These are phyloP conservation scores for Denticeps clupeoides DNA, from an alignment of 2,797 vertebrate genomes.

Conservation along the genomic window DNA sequence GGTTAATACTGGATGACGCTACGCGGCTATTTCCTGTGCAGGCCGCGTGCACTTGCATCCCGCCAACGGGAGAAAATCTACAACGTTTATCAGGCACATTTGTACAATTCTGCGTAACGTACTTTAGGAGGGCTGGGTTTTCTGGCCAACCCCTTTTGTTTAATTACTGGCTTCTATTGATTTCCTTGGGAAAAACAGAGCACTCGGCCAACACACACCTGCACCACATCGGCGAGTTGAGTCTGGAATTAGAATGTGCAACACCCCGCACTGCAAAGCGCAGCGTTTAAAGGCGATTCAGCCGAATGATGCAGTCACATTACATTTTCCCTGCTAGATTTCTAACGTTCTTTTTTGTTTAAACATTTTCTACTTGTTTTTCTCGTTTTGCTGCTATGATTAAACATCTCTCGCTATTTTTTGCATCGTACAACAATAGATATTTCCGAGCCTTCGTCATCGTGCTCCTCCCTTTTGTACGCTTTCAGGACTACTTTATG, in stretches of 20 bases:
- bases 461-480: too few species aligned
- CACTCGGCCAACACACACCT: slow-evolving; percentile 56
- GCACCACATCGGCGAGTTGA: slow-evolving; percentile 49
- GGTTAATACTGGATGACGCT: background rate
- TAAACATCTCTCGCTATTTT: too few species aligned
- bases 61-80: slow-evolving; percentile 34
- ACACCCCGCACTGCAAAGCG: slow-evolving; percentile 40
- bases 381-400: too few species aligned
- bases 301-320: slow-evolving; percentile 43
- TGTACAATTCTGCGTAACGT: slow-evolving; percentile 64
- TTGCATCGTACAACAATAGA: too few species aligned
- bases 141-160: slow-evolving; percentile 63
- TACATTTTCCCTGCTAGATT: slow-evolving; percentile 21
- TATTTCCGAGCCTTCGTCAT: too few species aligned
- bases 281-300: slow-evolving; percentile 51
- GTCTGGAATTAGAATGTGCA: slow-evolving; percentile 59
- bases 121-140: slow-evolving; percentile 55
- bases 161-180: slow-evolving; percentile 74
- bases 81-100: slow-evolving; percentile 57
- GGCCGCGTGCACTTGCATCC: slow-evolving; percentile 22
- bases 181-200: slow-evolving; percentile 72
- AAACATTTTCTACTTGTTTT: too few species aligned
- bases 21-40: slow-evolving; percentile 1
- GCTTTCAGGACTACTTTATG: too few species aligned
- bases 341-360: slow-evolving; percentile 21